Evolutionary conservation across 1,140 invertebrate species (phyloP), one percentile per base, ranked within the genome.

Genomic region (Aphelinus atriplicis): DNA sequence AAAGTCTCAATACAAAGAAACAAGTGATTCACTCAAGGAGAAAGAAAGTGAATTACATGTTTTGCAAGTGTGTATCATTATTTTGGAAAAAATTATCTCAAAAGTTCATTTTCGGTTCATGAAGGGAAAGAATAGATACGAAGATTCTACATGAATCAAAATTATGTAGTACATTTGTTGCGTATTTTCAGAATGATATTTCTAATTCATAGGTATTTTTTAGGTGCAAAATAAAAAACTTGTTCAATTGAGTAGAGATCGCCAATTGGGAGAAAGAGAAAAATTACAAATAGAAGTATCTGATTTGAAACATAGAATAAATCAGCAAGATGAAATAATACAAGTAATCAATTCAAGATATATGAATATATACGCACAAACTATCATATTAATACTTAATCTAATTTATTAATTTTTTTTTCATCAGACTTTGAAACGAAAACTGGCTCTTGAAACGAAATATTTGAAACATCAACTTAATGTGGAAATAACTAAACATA

Each of bases 261-360:
- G 91, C 77, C 92, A 93, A 80, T 89, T 95, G 3, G 88, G 89
- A 45, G 93, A 94, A 76, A 89, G 94, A 48, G 93, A 94, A 78
- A 92, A 92, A 80, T 85, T 95, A 3, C 90, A 91, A 78, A 85
- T 89, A 7, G 90, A 92, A 84, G 84, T 94, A 10, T 85, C 90
- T 7, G 90, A 91, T 10, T 83, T 94, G 70, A 91, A 90, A 73
- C 84, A 89, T n/a, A 91, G 90, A 76, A 87, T 94, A 9, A 86
- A 90, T 71, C 90, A 92, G 55, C 92, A 93, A 79, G 91, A 93
- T 61, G 91, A 92, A 63, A 92, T 91, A 53, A 92, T 94, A 77
- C 91, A 90, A 79, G 89, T 89, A 80, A 78, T 1, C 2, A 58
- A 57, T 72, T 5, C 50, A 51, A 71, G 2, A 48, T 73, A 55